Evolutionary conservation across 1,140 invertebrate species (phyloP), one percentile per base, ranked within the genome.

Genomic region (Drusus annulatus): DNA sequence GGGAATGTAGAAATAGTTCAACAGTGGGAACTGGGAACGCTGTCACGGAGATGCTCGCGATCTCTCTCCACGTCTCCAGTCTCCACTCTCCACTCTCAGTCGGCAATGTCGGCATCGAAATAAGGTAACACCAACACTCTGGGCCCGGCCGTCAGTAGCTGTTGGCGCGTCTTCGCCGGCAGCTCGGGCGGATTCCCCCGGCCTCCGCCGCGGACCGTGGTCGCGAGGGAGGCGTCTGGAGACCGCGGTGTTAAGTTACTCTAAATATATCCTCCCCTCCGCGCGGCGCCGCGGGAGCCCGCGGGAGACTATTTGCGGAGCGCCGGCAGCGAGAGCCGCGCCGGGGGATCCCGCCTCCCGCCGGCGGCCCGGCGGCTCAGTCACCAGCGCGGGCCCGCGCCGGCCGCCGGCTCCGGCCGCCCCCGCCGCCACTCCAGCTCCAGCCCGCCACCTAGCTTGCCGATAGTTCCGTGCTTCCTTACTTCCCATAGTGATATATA

Each of bases 401-500:
- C 68, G 80, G 60, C 81, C 80, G 81, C 84, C 71, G 56, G 76
- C 21, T 7, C 4, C 10, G n/a, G 19, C 28, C 10, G 15, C 25
- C 79, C 50, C n/a, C 76, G 45, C 45, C 89, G 85, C 85, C 74
- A 78, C 83, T 80, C 60, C 73, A 78, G 63, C 81, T 78, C 81
- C 84, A 68, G 36, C 31, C 16, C 69, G 31, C 50, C 25, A 17
- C 7, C 28, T 23, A 54, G 89, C 90, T 89, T 89, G 87, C 91
- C 92, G 92, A 91, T 90, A 93, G 93, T 94, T 94, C 95, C 95
- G 94, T 97, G 93, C 95, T 97, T 97, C 95, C 94, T 96, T 96
- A 95, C 95, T 95, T 96, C 95, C 95, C 95, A 96, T 96, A 96
- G 94, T 94, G 90, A 91, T 90, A 91, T 91, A 87, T 86, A 92